phyloP scores from a whole-genome alignment of 1,140 invertebrate species.

The Wiebesia pumilae region DNA sequence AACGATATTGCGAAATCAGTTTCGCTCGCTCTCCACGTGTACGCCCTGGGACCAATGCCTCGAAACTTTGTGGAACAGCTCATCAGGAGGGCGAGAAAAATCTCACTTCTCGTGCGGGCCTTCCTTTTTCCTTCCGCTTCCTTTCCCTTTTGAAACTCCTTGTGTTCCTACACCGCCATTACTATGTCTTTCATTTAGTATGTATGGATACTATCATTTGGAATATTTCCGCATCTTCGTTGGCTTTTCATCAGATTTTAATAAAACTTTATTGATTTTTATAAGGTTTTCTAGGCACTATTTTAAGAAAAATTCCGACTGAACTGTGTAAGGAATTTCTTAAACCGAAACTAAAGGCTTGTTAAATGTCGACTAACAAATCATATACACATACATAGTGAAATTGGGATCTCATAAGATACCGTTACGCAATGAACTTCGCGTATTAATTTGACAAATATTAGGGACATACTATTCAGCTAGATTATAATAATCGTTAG shows the following conservation, averaged over 20 bases:
- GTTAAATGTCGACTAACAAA: too few relatives aligned
- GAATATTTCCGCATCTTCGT: background rate
- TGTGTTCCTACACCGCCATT: slow-evolving; percentile 30
- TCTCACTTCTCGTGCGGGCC: background rate
- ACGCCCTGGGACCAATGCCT: slow-evolving; percentile 59
- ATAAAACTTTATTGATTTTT: background rate
- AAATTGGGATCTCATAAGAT: too few relatives aligned
- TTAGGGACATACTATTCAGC: too few relatives aligned
- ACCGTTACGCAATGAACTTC: too few relatives aligned
- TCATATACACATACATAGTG: too few relatives aligned
- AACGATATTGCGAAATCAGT: slow-evolving; percentile 58
- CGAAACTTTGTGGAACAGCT: slow-evolving; percentile 51
- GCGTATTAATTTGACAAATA: too few relatives aligned
- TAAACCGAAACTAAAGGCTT: too few relatives aligned
- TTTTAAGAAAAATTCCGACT: too few relatives aligned
- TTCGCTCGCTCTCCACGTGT: slow-evolving; percentile 33
- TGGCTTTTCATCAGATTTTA: background rate
- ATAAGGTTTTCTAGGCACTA: background rate
- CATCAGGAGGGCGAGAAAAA: background rate
- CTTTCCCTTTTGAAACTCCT: slow-evolving; percentile 12
- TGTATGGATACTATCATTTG: background rate
- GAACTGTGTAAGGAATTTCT: too few relatives aligned
- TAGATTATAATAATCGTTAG: too few relatives aligned
- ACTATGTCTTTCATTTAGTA: slow-evolving; percentile 27
- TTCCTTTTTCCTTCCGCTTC: background rate